These are phyloP conservation scores for Hylaeus anthracinus DNA, from an alignment of 1,140 invertebrate species.

Conservation along the genomic window DNA sequence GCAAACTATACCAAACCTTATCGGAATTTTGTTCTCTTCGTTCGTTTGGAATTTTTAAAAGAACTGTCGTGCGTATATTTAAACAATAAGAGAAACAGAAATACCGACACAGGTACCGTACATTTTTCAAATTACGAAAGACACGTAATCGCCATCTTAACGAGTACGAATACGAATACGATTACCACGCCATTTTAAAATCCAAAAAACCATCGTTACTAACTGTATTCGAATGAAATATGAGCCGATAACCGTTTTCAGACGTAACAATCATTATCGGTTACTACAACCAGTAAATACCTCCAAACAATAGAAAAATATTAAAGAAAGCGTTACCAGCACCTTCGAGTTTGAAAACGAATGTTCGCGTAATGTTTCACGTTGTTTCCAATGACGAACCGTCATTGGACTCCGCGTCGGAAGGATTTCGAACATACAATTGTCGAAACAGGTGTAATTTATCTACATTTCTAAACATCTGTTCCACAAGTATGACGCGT, in stretches of 20 bases:
- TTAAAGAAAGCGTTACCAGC: neutral
- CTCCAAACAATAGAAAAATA: neutral
- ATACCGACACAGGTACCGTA: too few relatives aligned
- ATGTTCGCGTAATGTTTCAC: neutral
- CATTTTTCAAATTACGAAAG: too few relatives aligned
- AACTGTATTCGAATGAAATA: neutral
- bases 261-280: neutral
- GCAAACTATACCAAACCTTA: constrained; percentile 6
- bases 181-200: neutral
- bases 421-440: neutral
- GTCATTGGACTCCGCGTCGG: too few relatives aligned
- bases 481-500: too few relatives aligned
- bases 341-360: too few relatives aligned
- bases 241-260: neutral
- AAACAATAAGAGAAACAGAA: too few relatives aligned
- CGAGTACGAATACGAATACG: neutral
- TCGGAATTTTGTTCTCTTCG: neutral
- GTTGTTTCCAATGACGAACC: too few relatives aligned
- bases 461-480: too few relatives aligned
- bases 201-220: neutral
- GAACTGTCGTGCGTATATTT: neutral
- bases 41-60: constrained; percentile 6
- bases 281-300: neutral
- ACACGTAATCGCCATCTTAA: too few relatives aligned
- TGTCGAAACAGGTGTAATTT: too few relatives aligned